A percentile compares a stretch with the other conserved stretches of the same genome.
Evolutionary conservation across 2,797 vertebrate genomes (phyloP).

Genomic region (Petrocephalus sullivani): DNA sequence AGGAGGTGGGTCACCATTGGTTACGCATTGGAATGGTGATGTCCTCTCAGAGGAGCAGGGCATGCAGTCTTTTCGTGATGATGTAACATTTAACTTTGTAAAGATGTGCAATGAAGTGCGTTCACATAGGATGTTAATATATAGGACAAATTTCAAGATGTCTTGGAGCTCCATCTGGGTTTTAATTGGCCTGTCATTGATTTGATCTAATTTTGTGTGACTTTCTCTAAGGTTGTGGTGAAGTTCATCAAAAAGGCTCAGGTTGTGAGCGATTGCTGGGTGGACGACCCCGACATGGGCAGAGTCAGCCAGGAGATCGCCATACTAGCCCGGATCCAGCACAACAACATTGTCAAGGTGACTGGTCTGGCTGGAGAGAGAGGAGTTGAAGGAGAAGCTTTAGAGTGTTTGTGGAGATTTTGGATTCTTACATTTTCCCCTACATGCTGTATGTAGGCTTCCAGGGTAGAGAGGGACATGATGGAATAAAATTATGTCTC

Average conservation of each 20-base stretch:
- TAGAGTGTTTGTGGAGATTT: neutral
- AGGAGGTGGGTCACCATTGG: conserved; percentile 61
- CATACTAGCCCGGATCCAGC: conserved; percentile 76
- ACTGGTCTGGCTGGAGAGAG: neutral
- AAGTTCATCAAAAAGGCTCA: conserved; percentile 90
- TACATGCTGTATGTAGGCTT: neutral
- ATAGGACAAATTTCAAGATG: neutral
- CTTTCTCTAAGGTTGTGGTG: conserved; percentile 73
- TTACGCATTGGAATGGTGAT: neutral
- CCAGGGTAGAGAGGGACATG: neutral
- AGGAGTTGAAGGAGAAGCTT: neutral
- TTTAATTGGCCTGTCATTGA: neutral
- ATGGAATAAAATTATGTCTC: neutral
- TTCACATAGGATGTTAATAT: neutral
- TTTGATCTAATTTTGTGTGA: neutral
- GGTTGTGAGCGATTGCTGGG: conserved; percentile 83
- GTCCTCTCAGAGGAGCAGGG: neutral
- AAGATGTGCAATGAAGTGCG: neutral
- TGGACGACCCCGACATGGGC: conserved; percentile 79
- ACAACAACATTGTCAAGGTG: conserved; percentile 86
- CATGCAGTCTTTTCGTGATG: neutral
- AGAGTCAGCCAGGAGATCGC: conserved; percentile 83
- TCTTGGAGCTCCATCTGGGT: neutral
- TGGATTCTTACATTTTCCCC: neutral
- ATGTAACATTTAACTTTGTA: neutral